Base-by-base conservation (phyloP, 1,140 invertebrate genomes). In the Lasioglossum albipes region DNA sequence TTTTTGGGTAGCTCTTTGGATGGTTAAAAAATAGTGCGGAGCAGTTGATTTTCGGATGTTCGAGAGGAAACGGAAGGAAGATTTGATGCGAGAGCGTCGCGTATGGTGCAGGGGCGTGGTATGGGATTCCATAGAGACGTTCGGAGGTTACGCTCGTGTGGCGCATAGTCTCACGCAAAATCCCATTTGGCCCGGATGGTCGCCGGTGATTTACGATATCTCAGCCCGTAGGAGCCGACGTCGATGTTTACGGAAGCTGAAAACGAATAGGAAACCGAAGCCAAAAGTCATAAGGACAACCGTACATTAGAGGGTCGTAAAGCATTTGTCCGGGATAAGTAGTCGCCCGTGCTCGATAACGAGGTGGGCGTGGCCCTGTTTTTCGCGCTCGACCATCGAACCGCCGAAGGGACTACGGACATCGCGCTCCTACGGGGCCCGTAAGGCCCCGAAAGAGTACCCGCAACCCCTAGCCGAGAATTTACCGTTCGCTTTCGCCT, bases 321-420 rank as follows among this genome's bases (percentile, higher is more conserved):
- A 54, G 59, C 59, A 64, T 74, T 64, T 41, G 16, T 13, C 41
- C 10, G 18, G 69, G 69, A 71, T 59, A 71, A 71, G 69, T 57
- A 31, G 69, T 16, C 16, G 13, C 68, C 36, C 69, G 52, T 77
- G 41, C n/a, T 62, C 54, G 72, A 80, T 75, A 80, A 76, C 79
- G 73, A 81, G 73, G 66, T 62, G 52, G 79, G 79, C 79, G 79
- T 81, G 73, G 20, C 73, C n/a, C 54, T 36, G 52, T 68, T 74
- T 66, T 42, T 41, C 76, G 16, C 49, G 13, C 41, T 18, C 22
- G 31, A 31, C 5, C 7, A 12, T 12, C n/a, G 7, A 54, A 16
- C 62, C 20, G 36, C 36, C 36, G 36, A 36, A 36, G 36, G 57
- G 18, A 6, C 57, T 20, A 13, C 62, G 62, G 27, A 36, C 16